Base-by-base conservation (phyloP, 2,113 vertebrate genomes). In the Sebastes schlegelii region DNA sequence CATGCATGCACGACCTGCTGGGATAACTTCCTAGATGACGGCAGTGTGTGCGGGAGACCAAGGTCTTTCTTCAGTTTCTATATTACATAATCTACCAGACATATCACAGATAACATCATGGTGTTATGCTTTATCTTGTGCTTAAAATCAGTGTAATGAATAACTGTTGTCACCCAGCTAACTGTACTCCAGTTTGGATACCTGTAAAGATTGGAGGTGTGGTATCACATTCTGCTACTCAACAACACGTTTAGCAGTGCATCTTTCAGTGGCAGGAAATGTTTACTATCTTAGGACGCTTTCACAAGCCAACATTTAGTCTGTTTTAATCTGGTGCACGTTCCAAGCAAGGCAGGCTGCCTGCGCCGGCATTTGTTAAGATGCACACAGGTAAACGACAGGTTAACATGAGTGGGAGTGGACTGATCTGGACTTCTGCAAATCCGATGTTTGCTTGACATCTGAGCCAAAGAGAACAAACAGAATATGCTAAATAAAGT, bases 161-260 rank as follows among this genome's bases (percentile, higher is more conserved):
- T 48, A 70, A 11, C 40, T 46, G 21, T 49, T 73, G 77, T 71
- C 40, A 16, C 17, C 9, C 4, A 34, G 66, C n/a, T 76, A 14
- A 14, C 69, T 17, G 26, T 34, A 8, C 46, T 73, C 1, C 4
- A 51, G 12, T 51, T 61, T 23, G 49, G 55, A 68, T 80, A 66
- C n/a, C 9, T 17, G 8, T 12, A 5, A 64, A 51, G 8, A 78
- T 67, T 34, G 67, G 26, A 21, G 34, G 40, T 57, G 34, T 51
- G n/a, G 62, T 46, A 83, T 70, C 42, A 83, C n/a, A 80, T 62
- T 74, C 23, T 51, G 76, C 23, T 21, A 7, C 46, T 76, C 40
- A 34, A 34, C 60, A 3, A 6, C 13, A 16, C 14, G 26, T 34
- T 9, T 16, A 16, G 17, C 51, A 52, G 51, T 52, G 51, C 51